Evolutionary conservation across 1,140 invertebrate species (phyloP).

Genomic region (Potamilus streckersoni): DNA sequence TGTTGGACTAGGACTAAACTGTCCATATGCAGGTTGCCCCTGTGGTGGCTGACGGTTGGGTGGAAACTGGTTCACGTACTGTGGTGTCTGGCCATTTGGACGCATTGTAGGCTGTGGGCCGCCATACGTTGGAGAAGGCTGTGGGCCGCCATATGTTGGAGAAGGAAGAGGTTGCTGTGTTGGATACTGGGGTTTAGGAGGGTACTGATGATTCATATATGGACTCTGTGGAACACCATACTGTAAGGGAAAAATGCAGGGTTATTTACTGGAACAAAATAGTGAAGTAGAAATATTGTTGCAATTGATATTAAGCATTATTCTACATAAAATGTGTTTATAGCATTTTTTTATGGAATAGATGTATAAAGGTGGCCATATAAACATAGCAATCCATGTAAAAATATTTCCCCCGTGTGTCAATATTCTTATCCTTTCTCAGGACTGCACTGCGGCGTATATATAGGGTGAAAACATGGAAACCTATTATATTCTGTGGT

Average conservation of each 20-base stretch:
- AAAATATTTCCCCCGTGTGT: no score
- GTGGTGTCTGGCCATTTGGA: constrained; percentile 51
- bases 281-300: background rate
- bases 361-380: no score
- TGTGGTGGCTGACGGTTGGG: constrained; percentile 37
- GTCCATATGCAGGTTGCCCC: constrained; percentile 34
- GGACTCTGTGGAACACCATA: constrained; percentile 39
- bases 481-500: no score
- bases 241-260: constrained; percentile 19
- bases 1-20: constrained; percentile 29
- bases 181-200: constrained; percentile 55
- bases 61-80: constrained; percentile 52
- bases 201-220: constrained; percentile 47
- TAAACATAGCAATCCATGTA: no score
- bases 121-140: constrained; percentile 61
- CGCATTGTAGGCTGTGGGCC: constrained; percentile 50
- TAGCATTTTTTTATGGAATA: no score
- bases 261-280: background rate
- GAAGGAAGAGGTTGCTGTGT: constrained; percentile 64
- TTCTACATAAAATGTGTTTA: no score
- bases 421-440: no score
- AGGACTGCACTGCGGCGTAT: no score
- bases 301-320: no score
- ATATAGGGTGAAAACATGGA: no score
- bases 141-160: constrained; percentile 53